Evolutionary conservation across 1,140 invertebrate species (phyloP), one percentile per base, ranked within the genome.

Genomic region (Rhizoglyphus robini): DNA sequence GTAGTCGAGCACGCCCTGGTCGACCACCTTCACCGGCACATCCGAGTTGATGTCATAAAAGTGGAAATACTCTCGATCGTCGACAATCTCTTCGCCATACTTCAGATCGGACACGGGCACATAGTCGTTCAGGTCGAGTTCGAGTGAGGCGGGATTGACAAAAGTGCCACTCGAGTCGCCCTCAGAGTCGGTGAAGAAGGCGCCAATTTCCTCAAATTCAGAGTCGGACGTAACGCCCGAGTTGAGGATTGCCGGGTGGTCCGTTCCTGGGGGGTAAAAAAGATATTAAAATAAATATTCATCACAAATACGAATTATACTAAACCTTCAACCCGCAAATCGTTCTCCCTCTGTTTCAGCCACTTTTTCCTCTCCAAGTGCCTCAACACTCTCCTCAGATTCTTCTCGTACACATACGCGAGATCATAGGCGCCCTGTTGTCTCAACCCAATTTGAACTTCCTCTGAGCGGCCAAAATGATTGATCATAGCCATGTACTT

Each of bases 401-500:
- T 63, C 65, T 69, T 51, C 38, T 68, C 23, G 61, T 65, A 67
- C 54, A 66, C 63, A 20, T 67, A 32, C n/a, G 68, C 58, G n/a
- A 74, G 57, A 54, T 73, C 67, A 48, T 63, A 70, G 69, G 58
- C 69, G 30, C 63, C 68, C 64, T 67, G 72, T 69, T 67, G 72
- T 57, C 57, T 59, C 23, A 69, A 23, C 8, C 60, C 32, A 18
- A 38, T 38, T 15, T 67, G 30, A 79, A 83, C 73, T 79, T 79
- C 65, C 83, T 83, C 13, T 76, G 71, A 72, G 46, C 90, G 83
- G 27, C 83, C 82, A 72, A 85, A 94, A 73, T 88, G 90, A 75
- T 96, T 97, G 0, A 96, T 77, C 65, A 96, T 76, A 59, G 92
- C 92, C 66, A 88, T 80, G 74, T 93, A 92, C 76, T 96, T 97